Base-by-base conservation (phyloP, 2,888 invertebrate genomes). In the Lasius fuliginosus region DNA sequence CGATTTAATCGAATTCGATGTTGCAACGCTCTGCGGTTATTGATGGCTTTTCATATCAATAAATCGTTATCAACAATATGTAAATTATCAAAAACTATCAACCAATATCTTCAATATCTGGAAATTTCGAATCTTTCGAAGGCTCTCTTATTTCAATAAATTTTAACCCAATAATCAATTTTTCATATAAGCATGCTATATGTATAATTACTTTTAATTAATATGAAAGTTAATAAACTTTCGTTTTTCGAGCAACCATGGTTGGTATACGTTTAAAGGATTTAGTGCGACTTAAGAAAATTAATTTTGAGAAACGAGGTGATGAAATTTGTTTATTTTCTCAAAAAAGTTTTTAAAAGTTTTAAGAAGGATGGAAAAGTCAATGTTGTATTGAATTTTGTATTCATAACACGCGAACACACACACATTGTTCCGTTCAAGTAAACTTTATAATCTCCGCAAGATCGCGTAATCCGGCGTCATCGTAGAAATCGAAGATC, bases 1-100 rank as follows among this genome's bases (percentile, higher is more conserved):
- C 73, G 56, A 77, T 77, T 77, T 71, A 77, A 77, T 71, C 53
- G 73, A 27, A 77, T 53, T 33, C n/a, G 53, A 77, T 56, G 53
- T 42, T 77, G 53, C 18, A 77, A 49, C 69, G 12, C 30, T 71
- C n/a, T 53, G 77, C 40, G 77, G 53, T 71, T 27, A 30, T 36
- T 67, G 36, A 67, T 40, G 3, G 30, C 40, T 15, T 56, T 77
- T 71, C 56, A 18, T 36, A 15, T 77, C 73, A 56, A 77, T 71
- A 77, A 77, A 71, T 77, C 30, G 73, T 76, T 56, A n/a, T 76
- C 53, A 77, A 71, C 53, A n/a, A 27, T n/a, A 36, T 56, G 40
- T n/a, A 67, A 42, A 15, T 46, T 18, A 56, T 77, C 30, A 56
- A 27, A 69, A 69, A 18, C 4, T 11, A 30, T 4, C 36, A 36